Percentiles rank a stretch among this genome's conserved stretches.
Conservation (phyloP, 2,888 invertebrate genomes). For the Dioctria rufipes region DNA sequence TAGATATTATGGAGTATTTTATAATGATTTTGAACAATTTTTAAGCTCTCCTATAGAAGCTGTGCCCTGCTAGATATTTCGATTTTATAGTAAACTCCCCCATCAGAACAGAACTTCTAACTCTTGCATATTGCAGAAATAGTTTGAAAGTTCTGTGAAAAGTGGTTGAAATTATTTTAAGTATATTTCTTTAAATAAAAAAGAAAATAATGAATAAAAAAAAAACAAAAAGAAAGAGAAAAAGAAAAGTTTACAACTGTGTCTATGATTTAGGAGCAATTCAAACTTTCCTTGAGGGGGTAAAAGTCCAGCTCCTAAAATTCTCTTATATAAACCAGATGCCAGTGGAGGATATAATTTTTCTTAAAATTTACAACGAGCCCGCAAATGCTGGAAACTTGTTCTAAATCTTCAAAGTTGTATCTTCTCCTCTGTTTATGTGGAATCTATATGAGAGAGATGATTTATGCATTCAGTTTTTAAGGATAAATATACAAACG, state of each 20-base stretch:
- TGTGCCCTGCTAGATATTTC: too few species aligned
- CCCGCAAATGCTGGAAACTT: constrained; percentile 33
- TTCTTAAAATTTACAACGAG: constrained; percentile 20
- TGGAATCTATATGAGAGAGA: constrained; percentile 7
- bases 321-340: constrained; percentile 5
- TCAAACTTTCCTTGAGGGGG: constrained; percentile 5
- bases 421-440: background rate
- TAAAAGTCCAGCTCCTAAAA: constrained; percentile 22
- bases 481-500: background rate
- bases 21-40: too few species aligned
- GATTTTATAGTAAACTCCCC: too few species aligned
- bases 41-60: too few species aligned
- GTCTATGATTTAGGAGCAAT: constrained; percentile 8
- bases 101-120: too few species aligned
- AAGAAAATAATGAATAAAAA: too few species aligned
- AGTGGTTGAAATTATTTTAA: background rate
- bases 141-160: background rate
- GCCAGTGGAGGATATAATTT: constrained; percentile 22
- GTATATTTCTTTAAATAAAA: background rate
- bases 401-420: constrained; percentile 42
- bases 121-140: background rate
- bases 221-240: too few species aligned
- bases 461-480: constrained; percentile 21
- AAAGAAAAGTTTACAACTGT: constrained; percentile 1
- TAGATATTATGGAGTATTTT: too few species aligned